A percentile compares a stretch with the other conserved stretches of the same genome.
Evolutionary conservation across 2,888 invertebrate species (phyloP).

Genomic region (Gibbula magus): DNA sequence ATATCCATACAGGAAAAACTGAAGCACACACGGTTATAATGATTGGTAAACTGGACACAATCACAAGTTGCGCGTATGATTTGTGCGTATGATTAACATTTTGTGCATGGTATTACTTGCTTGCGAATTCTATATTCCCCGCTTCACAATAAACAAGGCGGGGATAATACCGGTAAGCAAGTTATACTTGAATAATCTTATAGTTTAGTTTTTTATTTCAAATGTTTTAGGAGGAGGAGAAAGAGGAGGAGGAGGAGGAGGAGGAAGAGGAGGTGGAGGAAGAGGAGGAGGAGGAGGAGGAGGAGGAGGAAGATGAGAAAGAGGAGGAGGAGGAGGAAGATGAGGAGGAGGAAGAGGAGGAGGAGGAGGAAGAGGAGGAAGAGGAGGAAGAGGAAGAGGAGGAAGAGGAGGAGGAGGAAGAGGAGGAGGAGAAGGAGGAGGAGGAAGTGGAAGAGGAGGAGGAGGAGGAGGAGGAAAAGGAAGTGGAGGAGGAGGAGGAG

Average conservation of each 20-base stretch:
- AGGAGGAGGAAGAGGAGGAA: neutral
- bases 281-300: neutral
- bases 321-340: neutral
- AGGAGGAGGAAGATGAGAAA: neutral
- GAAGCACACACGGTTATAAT: no score
- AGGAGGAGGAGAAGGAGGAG: neutral
- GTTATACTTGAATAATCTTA: no score
- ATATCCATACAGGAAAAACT: no score
- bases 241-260: neutral
- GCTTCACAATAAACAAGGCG: no score
- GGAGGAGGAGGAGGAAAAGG: constrained; percentile 23
- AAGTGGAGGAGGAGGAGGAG: no score
- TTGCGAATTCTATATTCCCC: no score
- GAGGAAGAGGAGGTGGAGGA: neutral
- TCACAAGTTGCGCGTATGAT: no score
- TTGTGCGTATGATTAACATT: no score
- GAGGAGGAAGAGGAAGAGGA: neutral
- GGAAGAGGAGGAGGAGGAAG: neutral
- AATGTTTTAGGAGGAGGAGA: neutral
- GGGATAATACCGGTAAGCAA: no score
- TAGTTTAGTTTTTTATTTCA: no score
- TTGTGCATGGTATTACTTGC: no score
- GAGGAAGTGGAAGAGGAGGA: constrained; percentile 22
- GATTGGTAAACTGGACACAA: no score
- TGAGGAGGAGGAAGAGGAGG: neutral